phyloP scores from a whole-genome alignment of 2,888 invertebrate genomes.

The Vanessa cardui region DNA sequence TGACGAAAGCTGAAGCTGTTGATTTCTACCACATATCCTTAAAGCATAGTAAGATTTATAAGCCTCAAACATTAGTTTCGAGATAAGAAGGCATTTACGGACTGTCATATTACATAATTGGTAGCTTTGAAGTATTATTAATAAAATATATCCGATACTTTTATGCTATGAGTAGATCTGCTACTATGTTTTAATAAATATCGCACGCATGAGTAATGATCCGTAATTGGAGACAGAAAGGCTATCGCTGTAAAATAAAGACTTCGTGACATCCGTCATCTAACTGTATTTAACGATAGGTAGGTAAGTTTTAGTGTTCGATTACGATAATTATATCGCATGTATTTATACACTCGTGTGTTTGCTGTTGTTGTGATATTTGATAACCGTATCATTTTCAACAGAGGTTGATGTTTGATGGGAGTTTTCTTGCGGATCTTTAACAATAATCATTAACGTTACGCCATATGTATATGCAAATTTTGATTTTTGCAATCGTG shows the following conservation, averaged over 20 bases:
- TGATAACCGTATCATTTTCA: neutral
- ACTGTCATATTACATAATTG: too few species aligned
- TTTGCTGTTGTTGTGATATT: neutral
- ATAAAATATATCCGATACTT: constrained; percentile 20
- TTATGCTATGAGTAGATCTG: constrained; percentile 28
- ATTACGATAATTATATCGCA: neutral
- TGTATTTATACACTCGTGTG: neutral
- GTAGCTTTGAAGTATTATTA: neutral
- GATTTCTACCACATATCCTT: too few species aligned
- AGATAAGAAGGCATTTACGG: too few species aligned
- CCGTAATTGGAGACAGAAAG: constrained; percentile 73
- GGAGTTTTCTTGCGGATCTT: neutral
- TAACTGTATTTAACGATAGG: constrained; percentile 57
- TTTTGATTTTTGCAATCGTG: constrained; percentile 58
- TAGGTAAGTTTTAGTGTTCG: neutral
- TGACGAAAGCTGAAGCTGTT: too few species aligned
- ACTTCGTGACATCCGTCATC: constrained; percentile 76
- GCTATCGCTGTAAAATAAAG: constrained; percentile 72
- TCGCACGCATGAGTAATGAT: constrained; percentile 73
- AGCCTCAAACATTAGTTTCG: too few species aligned
- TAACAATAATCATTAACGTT: constrained; percentile 33
- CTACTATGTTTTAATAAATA: constrained; percentile 65
- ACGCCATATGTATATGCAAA: constrained; percentile 51
- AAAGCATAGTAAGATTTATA: too few species aligned
- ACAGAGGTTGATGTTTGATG: neutral